Conservation (phyloP, 1,140 invertebrate species). For the Phortica variegata region DNA sequence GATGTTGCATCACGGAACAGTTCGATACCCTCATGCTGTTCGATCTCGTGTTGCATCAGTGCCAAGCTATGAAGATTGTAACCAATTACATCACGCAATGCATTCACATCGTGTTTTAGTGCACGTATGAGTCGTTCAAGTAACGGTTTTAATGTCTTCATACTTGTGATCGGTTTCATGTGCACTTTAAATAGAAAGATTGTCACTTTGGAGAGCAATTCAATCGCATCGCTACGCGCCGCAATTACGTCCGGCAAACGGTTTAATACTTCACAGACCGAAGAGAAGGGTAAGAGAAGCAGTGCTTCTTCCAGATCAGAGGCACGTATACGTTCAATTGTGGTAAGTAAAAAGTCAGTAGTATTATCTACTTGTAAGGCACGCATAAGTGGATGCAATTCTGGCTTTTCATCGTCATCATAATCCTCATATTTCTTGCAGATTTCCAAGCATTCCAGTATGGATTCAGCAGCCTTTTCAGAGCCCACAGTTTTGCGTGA, state of each 20-base stretch:
- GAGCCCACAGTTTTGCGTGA: slow-evolving; percentile 88
- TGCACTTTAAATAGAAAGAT: slow-evolving; percentile 83
- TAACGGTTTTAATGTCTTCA: slow-evolving; percentile 67
- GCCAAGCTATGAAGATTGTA: slow-evolving; percentile 84
- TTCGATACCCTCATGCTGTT: slow-evolving; percentile 75
- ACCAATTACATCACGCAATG: slow-evolving; percentile 75
- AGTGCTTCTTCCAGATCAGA: slow-evolving; percentile 90
- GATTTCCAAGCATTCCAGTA: slow-evolving; percentile 84
- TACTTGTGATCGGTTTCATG: slow-evolving; percentile 77
- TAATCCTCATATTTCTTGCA: slow-evolving; percentile 69
- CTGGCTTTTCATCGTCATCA: slow-evolving; percentile 57
- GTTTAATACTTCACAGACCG: slow-evolving; percentile 77
- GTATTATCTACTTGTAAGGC: slow-evolving; percentile 72
- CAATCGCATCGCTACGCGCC: slow-evolving; percentile 67
- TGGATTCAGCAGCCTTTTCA: slow-evolving; percentile 84
- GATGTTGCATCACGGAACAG: slow-evolving; percentile 81
- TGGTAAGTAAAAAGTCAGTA: slow-evolving; percentile 80
- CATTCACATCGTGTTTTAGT: slow-evolving; percentile 33
- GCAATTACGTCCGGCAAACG: slow-evolving; percentile 69
- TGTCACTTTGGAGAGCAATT: slow-evolving; percentile 73
- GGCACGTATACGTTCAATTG: slow-evolving; percentile 73
- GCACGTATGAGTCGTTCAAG: slow-evolving; percentile 58
- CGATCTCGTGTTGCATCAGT: slow-evolving; percentile 75
- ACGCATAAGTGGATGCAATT: slow-evolving; percentile 73
- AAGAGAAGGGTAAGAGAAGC: slow-evolving; percentile 79